Percentiles rank a stretch among this genome's conserved stretches.
phyloP scores from a whole-genome alignment of 1,140 invertebrate genomes.

The Anagrus nilaparvatae region DNA sequence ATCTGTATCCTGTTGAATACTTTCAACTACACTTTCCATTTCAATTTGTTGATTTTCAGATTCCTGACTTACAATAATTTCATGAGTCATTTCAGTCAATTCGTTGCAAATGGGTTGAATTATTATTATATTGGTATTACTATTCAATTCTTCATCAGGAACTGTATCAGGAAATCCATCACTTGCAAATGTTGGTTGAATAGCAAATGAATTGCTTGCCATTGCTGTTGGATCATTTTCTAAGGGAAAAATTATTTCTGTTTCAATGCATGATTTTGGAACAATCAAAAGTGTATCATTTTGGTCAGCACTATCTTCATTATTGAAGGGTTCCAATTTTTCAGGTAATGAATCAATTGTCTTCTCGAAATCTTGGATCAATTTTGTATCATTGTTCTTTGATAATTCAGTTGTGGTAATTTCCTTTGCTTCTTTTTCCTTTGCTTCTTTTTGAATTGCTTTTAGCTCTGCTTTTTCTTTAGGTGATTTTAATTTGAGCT shows the following conservation, averaged over 20 bases:
- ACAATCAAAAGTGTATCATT: background rate
- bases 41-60: too few relatives aligned
- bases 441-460: slow-evolving; percentile 5
- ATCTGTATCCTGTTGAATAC: too few relatives aligned
- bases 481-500: slow-evolving; percentile 27
- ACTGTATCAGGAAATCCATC: slow-evolving; percentile 23
- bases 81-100: too few relatives aligned
- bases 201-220: background rate
- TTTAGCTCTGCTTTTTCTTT: slow-evolving; percentile 13
- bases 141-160: slow-evolving; percentile 17
- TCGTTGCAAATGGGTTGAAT: too few relatives aligned
- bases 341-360: too few relatives aligned
- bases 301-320: too few relatives aligned
- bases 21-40: too few relatives aligned
- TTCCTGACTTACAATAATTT: too few relatives aligned
- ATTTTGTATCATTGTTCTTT: too few relatives aligned
- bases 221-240: background rate
- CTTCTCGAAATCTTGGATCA: too few relatives aligned
- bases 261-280: slow-evolving; percentile 1
- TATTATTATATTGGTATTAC: background rate
- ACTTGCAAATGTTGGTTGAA: slow-evolving; percentile 11
- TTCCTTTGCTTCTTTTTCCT: slow-evolving; percentile 11
- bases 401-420: background rate
- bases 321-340: too few relatives aligned
- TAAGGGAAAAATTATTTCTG: background rate